Evolutionary conservation across 92 coral and sea anemone species (phyloP).

Genomic region (Porites cylindrica): DNA sequence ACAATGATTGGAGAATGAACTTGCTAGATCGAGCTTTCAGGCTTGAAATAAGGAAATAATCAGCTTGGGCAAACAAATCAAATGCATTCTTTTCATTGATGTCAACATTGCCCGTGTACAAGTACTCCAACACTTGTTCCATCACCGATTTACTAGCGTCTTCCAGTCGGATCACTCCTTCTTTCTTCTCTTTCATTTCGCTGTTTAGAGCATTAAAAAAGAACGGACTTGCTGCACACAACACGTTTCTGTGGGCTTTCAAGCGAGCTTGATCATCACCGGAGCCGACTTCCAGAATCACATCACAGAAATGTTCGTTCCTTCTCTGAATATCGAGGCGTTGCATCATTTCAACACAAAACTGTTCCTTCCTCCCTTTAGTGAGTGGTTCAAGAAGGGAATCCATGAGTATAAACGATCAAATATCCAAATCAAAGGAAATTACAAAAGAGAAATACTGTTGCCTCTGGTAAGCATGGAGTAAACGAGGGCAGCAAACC

Average conservation of each 20-base stretch:
- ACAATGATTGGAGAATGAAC: neutral
- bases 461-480: too few species aligned
- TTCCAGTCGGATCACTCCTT: slow-evolving; percentile 1
- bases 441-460: too few species aligned
- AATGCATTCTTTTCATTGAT: neutral
- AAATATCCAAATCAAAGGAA: too few species aligned
- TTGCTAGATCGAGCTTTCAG: neutral
- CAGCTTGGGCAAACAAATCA: slow-evolving; percentile 1
- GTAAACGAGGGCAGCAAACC: too few species aligned
- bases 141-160: neutral
- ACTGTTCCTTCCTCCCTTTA: neutral
- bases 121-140: slow-evolving; percentile 4
- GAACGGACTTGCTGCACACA: slow-evolving; percentile 18
- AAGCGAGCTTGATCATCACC: slow-evolving; percentile 10
- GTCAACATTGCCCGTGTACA: slow-evolving; percentile 11
- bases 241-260: slow-evolving; percentile 16
- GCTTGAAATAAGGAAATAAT: slow-evolving; percentile 17
- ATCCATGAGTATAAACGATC: neutral
- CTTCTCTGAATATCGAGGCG: neutral
- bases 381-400: neutral
- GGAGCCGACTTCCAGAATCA: neutral
- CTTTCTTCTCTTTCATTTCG: slow-evolving; percentile 6
- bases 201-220: neutral
- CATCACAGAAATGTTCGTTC: slow-evolving; percentile 9
- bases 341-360: slow-evolving; percentile 7